Evolutionary conservation across 2,797 vertebrate genomes (phyloP).

Genomic region (Pseudochirops cupreus): DNA sequence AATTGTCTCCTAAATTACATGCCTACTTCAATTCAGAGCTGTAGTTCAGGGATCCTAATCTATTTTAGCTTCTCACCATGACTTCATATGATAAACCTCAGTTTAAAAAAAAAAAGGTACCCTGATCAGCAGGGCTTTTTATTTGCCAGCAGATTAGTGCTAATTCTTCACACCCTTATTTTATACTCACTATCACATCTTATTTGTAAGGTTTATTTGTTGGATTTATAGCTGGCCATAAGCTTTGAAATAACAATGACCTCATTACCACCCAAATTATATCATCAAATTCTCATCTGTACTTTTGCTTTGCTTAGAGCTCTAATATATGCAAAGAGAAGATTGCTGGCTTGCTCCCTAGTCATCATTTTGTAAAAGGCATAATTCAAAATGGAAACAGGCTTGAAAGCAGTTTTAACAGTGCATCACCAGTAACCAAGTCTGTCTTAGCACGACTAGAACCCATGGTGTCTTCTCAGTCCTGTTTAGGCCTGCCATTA

Average conservation of each 20-base stretch:
- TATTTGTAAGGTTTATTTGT: constrained; percentile 57
- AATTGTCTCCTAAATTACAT: constrained; percentile 32
- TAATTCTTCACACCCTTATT: constrained; percentile 56
- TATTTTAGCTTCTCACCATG: constrained; percentile 36
- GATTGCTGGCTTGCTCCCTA: not conserved
- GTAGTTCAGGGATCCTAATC: not conserved
- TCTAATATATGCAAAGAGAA: not conserved
- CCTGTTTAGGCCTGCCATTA: not conserved
- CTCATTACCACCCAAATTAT: constrained; percentile 47
- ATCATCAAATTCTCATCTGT: not conserved
- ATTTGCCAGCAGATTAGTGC: constrained; percentile 64
- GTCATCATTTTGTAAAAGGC: not conserved
- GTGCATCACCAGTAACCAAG: not conserved
- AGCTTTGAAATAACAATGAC: constrained; percentile 57
- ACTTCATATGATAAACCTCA: constrained; percentile 4
- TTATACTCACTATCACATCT: constrained; percentile 42
- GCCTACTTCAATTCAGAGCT: not conserved
- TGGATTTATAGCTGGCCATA: constrained; percentile 40
- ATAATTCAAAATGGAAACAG: not conserved
- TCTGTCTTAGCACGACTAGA: not conserved
- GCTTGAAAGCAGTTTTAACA: not conserved
- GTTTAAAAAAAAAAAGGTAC: rapidly evolving
- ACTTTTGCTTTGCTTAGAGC: not conserved
- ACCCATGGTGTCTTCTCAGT: not conserved
- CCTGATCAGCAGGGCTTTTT: not conserved